A percentile compares a stretch with the other conserved stretches of the same genome.
Evolutionary conservation across 2,888 invertebrate genomes (phyloP).

Genomic region (Philereme transversata): DNA sequence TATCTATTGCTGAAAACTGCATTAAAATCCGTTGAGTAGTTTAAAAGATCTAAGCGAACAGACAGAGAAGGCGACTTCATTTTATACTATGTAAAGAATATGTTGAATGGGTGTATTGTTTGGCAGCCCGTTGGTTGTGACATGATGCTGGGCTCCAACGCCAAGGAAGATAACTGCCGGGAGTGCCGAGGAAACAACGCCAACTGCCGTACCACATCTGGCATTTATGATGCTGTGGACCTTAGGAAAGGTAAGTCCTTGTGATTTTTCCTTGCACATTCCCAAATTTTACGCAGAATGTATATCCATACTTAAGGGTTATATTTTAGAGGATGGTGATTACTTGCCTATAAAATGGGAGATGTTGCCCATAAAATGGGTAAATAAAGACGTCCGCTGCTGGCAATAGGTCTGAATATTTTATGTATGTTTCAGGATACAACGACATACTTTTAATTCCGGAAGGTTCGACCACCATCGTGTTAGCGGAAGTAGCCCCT

Average conservation of each 20-base stretch:
- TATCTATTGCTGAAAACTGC: no score
- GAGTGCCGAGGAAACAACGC: slow-evolving; percentile 96
- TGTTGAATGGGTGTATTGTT: slow-evolving; percentile 8
- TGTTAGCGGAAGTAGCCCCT: slow-evolving; percentile 89
- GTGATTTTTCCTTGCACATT: neutral
- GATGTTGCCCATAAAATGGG: no score
- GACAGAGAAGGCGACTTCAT: no score
- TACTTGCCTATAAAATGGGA: no score
- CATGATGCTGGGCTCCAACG: slow-evolving; percentile 94
- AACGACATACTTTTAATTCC: slow-evolving; percentile 96
- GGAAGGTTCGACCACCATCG: slow-evolving; percentile 95
- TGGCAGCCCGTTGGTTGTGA: slow-evolving; percentile 95
- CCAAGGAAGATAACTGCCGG: slow-evolving; percentile 94
- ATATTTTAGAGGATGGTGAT: no score
- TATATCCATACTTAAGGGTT: no score
- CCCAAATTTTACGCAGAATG: no score
- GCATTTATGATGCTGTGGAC: slow-evolving; percentile 88
- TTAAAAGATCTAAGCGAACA: no score
- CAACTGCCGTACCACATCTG: slow-evolving; percentile 91
- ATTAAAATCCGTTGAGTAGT: no score
- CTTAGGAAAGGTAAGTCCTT: slow-evolving; percentile 86
- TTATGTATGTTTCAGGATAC: slow-evolving; percentile 87
- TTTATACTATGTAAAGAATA: no score
- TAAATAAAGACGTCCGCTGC: no score
- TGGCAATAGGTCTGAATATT: no score